A percentile compares a stretch with the other conserved stretches of the same genome.
phyloP scores from a whole-genome alignment of 23 tunicate species.

The Styela clava region DNA sequence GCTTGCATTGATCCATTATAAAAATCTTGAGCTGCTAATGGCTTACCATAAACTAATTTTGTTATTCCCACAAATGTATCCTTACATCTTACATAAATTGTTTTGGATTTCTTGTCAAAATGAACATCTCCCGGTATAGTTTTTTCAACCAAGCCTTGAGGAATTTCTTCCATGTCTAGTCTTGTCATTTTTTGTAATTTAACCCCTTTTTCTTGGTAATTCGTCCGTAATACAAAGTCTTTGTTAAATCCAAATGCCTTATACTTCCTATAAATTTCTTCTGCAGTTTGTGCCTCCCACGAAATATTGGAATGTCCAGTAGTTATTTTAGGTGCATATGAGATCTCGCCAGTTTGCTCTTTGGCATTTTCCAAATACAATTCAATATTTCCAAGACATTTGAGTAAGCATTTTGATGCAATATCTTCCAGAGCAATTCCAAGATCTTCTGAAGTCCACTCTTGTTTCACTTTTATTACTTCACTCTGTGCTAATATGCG shows the following conservation, averaged over 20 bases:
- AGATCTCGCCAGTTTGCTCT: conserved; percentile 28
- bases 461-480: conserved; percentile 25
- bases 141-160: background rate
- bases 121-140: conserved; percentile 27
- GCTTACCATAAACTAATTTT: conserved; percentile 25
- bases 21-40: conserved; percentile 46
- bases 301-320: conserved; percentile 21
- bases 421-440: conserved; percentile 28
- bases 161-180: background rate
- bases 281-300: conserved; percentile 32
- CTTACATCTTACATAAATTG: conserved; percentile 40
- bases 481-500: conserved; percentile 26
- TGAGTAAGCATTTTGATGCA: conserved; percentile 47
- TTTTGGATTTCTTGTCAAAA: conserved; percentile 29
- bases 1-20: conserved; percentile 46
- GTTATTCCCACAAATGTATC: conserved; percentile 32
- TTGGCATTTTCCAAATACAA: conserved; percentile 28
- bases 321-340: conserved; percentile 49
- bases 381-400: conserved; percentile 36
- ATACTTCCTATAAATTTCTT: conserved; percentile 39
- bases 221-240: conserved; percentile 19
- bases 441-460: conserved; percentile 15
- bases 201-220: conserved; percentile 28
- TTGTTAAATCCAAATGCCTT: conserved; percentile 58
- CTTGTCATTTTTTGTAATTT: conserved; percentile 24